Evolutionary conservation across 2,797 vertebrate genomes (phyloP), one percentile per base, ranked within the genome.

Genomic region (Anguilla obscura): DNA sequence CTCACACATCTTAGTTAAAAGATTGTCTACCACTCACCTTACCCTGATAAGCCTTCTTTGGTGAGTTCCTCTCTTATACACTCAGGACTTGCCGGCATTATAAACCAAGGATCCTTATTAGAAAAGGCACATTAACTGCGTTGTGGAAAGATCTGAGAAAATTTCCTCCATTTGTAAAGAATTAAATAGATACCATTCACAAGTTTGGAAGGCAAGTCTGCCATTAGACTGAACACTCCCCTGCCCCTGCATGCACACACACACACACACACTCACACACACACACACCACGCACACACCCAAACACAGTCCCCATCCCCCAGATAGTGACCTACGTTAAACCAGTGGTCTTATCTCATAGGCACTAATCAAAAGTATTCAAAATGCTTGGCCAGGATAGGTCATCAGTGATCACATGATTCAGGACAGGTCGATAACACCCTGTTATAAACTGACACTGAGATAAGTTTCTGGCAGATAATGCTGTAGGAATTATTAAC

Each of bases 361-460:
- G 93, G 92, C 92, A 93, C 95, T 96, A 95, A 97, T 97, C 95
- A 95, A 95, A 95, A 87, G 92, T 91, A 93, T 93, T 94, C 90
- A 90, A 93, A 91, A 90, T 88, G 40, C 86, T 80, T 52, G 12
- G 90, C 90, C 91, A 87, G 91, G 94, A 97, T 98, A 97, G 97
- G 97, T 92, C 95, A 89, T 88, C 88, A 40, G 10, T 40, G 0
- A 87, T 95, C 95, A 96, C 92, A 89, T 96, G 96, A 89, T 93
- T 84, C 89, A 89, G 87, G 91, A 92, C 92, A 91, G 93, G 91
- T 92, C 95, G 96, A 97, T 97, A 96, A 96, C 95, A 95, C 93
- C 96, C 95, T 95, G 97, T 98, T 98, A 97, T 99, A 99, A 98
- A 99, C 96, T 97, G 97, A 98, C 97, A 98, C 97, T 96, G 94